Base-by-base conservation (phyloP, 2,113 vertebrate genomes). In the Mirounga angustirostris region DNA sequence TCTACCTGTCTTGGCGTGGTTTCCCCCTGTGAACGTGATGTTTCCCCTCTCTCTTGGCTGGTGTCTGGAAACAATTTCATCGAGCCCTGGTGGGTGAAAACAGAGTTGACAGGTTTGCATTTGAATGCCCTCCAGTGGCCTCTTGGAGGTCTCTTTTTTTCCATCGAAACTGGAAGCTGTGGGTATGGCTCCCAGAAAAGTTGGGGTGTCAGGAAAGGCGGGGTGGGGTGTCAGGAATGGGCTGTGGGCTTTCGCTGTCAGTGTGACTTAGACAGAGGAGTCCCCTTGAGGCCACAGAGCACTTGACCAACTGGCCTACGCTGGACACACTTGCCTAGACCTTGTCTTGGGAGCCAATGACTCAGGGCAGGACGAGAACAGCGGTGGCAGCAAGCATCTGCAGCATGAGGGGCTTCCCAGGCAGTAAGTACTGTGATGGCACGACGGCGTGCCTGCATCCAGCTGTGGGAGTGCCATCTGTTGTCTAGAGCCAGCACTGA, bases 281-380 rank as follows among this genome's bases (percentile, higher is more conserved):
- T 8, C 14, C 63, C n/a, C 3, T 9, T 24, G 19, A 13, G 40
- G 43, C 21, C 30, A 7, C 1, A 22, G 15, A 13, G 0, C 28
- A 12, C 4, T 5, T 56, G n/a, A 56, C 46, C n/a, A 30, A 28
- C 21, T 79, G 52, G 28, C 12, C 21, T 74, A n/a, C 30, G 4
- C 12, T 54, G 43, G 2, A 58, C 67, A 33, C 28, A 14, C 13
- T 56, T 46, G 43, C 7, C 13, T 63, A 14, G n/a, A 36, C 46
- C 61, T 52, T 24, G 14, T n/a, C 28, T 82, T 24, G 63, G 73
- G 74, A 79, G 28, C 43, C 80, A 18, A 4, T 30, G 43, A 63
- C 46, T 63, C 36, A 50, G 58, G 46, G 24, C 15, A 54, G 10
- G 36, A 24, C 1, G 28, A 71, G 22, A 36, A 9, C 7, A 15